These are phyloP conservation scores for Melanargia galathea DNA, from an alignment of 2,888 invertebrate genomes.

Conservation along the genomic window DNA sequence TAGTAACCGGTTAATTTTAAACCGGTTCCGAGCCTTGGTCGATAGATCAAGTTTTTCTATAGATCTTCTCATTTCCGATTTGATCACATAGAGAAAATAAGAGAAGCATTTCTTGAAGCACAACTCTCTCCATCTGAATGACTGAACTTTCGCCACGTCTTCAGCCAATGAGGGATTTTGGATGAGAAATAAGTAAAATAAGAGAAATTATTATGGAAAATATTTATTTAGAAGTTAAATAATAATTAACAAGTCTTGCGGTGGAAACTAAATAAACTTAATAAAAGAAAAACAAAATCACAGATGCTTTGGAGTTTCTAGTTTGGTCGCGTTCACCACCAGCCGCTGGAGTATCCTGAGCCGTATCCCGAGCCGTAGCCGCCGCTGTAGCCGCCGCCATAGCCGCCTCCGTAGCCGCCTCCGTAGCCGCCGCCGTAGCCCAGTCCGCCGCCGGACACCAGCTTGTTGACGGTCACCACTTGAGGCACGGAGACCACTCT, in stretches of 20 bases:
- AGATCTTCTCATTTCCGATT: no score
- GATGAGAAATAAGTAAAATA: slow-evolving; percentile 2
- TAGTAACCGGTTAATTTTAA: no score
- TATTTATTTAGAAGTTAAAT: background rate
- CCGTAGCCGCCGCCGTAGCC: background rate
- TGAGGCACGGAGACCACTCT: slow-evolving; percentile 59
- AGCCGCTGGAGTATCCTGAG: slow-evolving; percentile 25
- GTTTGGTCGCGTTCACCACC: slow-evolving; percentile 13
- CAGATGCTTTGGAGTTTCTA: background rate
- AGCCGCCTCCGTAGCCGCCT: slow-evolving; percentile 41
- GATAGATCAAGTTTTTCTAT: no score
- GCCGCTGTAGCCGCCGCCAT: slow-evolving; percentile 6
- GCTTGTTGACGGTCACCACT: slow-evolving; percentile 60
- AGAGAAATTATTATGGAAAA: background rate
- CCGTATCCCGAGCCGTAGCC: background rate
- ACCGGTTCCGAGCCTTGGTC: no score
- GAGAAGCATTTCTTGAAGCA: no score
- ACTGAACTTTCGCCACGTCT: no score
- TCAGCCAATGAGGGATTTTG: no score
- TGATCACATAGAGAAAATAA: no score
- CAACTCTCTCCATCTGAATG: no score
- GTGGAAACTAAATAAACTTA: slow-evolving; percentile 16
- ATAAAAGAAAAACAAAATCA: slow-evolving; percentile 14
- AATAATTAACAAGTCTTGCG: slow-evolving; percentile 3
- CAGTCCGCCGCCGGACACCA: slow-evolving; percentile 43